phyloP scores from a whole-genome alignment of 2,888 invertebrate genomes.

The Idaea straminata region DNA sequence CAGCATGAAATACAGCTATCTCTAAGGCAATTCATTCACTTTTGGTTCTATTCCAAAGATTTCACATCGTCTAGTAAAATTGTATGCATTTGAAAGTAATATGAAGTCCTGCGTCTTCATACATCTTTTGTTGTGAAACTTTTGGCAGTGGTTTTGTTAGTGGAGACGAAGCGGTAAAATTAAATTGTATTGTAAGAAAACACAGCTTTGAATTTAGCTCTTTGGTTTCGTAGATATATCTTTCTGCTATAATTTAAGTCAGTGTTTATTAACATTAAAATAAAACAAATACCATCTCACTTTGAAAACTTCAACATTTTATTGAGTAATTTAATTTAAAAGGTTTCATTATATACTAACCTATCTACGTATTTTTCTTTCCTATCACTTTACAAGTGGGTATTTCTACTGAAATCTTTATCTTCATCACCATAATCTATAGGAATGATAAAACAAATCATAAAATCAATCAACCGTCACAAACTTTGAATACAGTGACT shows the following conservation, averaged over 20 bases:
- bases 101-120: background rate
- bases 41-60: background rate
- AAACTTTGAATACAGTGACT: too few relatives aligned
- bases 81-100: conserved; percentile 1
- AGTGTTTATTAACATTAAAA: too few relatives aligned
- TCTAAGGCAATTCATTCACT: background rate
- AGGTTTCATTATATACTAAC: too few relatives aligned
- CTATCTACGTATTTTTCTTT: too few relatives aligned
- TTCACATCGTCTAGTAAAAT: background rate
- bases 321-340: too few relatives aligned
- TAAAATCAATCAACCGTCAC: too few relatives aligned
- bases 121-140: background rate
- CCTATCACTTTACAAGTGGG: too few relatives aligned
- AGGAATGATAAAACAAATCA: too few relatives aligned
- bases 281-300: too few relatives aligned
- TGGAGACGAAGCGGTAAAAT: background rate
- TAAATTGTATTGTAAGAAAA: background rate
- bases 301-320: too few relatives aligned
- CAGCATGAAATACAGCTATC: background rate
- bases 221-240: background rate
- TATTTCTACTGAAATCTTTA: too few relatives aligned
- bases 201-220: background rate
- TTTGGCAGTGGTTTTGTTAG: background rate
- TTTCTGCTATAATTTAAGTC: background rate
- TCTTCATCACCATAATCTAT: too few relatives aligned